These are phyloP conservation scores for Vannuccia rotundouncinata DNA, from an alignment of 2,888 invertebrate genomes.

Conservation along the genomic window DNA sequence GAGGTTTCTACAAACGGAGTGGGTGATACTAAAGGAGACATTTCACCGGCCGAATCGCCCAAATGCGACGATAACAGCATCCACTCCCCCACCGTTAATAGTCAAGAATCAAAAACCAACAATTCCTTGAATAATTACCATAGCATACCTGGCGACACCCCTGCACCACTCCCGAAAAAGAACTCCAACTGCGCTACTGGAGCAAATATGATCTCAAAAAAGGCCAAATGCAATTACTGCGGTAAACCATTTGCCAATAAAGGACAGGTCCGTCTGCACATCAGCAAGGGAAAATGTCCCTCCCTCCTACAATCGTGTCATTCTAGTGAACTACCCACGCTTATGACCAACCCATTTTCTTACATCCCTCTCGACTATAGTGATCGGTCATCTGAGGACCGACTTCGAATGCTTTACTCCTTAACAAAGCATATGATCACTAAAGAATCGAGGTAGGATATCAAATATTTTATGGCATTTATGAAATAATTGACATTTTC, in stretches of 20 bases:
- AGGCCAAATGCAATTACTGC: slow-evolving; percentile 55
- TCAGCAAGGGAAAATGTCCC: slow-evolving; percentile 40
- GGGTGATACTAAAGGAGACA: background rate
- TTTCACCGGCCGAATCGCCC: background rate
- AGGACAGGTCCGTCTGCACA: slow-evolving; percentile 57
- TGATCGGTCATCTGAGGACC: background rate
- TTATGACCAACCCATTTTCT: background rate
- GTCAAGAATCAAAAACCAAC: background rate
- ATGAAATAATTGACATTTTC: too few species aligned
- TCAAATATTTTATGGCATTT: too few species aligned
- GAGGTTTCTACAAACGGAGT: background rate
- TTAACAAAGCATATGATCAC: background rate
- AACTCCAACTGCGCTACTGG: background rate
- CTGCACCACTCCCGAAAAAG: background rate
- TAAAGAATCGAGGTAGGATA: too few species aligned
- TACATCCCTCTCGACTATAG: background rate
- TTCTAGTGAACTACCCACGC: slow-evolving; percentile 5
- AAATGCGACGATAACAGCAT: background rate
- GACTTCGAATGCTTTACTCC: background rate
- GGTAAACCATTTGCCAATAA: slow-evolving; percentile 56
- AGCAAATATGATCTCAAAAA: slow-evolving; percentile 44
- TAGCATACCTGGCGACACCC: background rate
- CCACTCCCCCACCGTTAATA: background rate
- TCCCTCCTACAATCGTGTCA: slow-evolving; percentile 31
- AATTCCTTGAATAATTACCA: background rate